Conservation (phyloP, 2,113 vertebrate species). For the Galbula dea region DNA sequence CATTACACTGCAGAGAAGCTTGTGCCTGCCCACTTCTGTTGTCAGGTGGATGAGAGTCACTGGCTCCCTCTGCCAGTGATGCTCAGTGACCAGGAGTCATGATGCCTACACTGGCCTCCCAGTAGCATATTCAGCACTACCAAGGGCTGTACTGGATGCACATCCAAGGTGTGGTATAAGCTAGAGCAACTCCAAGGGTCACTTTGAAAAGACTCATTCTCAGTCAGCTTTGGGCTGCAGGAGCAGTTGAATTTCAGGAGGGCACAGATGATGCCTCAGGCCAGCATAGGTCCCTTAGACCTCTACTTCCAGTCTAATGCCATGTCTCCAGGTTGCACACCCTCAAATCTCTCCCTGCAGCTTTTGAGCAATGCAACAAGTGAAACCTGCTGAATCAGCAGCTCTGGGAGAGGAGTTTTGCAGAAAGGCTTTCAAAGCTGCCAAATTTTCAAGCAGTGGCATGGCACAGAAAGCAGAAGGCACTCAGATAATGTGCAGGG, state of each 20-base stretch:
- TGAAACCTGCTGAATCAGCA: neutral
- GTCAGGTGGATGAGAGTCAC: too few species aligned
- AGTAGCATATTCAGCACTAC: neutral
- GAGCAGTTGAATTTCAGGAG: neutral
- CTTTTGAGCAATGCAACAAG: neutral
- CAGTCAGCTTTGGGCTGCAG: neutral
- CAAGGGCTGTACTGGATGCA: neutral
- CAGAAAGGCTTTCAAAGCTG: neutral
- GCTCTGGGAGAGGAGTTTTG: neutral
- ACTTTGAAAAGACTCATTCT: neutral
- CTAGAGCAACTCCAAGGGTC: neutral
- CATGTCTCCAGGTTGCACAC: neutral
- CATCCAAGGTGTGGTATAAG: rapidly evolving
- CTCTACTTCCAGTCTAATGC: neutral
- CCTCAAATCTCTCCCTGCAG: rapidly evolving
- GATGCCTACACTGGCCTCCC: neutral
- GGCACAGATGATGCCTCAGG: neutral
- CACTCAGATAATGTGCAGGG: neutral
- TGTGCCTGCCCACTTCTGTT: neutral
- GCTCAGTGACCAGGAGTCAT: rapidly evolving
- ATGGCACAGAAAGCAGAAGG: neutral
- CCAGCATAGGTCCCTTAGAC: neutral
- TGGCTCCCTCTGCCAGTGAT: neutral
- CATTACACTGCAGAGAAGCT: too few species aligned
- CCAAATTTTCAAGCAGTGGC: neutral